Percentiles rank a stretch among this genome's conserved stretches.
Conservation (phyloP, 2,888 invertebrate genomes). For the Lathronympha strigana region DNA sequence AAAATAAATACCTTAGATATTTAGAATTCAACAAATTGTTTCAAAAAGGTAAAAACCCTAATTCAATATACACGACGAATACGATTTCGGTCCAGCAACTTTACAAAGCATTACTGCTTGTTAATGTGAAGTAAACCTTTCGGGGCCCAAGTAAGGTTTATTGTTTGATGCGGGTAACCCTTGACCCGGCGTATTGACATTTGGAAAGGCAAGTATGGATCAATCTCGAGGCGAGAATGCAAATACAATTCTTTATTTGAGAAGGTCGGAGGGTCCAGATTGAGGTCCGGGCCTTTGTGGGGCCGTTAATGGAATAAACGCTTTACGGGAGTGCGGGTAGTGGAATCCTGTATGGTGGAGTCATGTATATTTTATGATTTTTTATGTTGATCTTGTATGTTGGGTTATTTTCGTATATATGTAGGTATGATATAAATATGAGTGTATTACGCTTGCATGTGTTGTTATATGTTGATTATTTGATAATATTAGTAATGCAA, state of each 20-base stretch:
- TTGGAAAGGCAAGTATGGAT: slow-evolving; percentile 65
- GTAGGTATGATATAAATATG: too few species aligned
- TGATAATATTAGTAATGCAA: too few species aligned
- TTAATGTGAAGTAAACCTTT: neutral
- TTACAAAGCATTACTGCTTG: slow-evolving; percentile 13
- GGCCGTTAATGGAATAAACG: slow-evolving; percentile 77
- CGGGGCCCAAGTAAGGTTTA: neutral
- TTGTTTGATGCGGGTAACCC: slow-evolving; percentile 43
- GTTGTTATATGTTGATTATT: too few species aligned
- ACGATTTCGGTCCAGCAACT: slow-evolving; percentile 33
- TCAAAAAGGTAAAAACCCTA: slow-evolving; percentile 34
- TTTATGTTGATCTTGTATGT: slow-evolving; percentile 6
- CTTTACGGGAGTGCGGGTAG: slow-evolving; percentile 35
- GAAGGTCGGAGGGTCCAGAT: slow-evolving; percentile 59
- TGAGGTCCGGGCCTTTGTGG: slow-evolving; percentile 71
- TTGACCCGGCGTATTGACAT: slow-evolving; percentile 69
- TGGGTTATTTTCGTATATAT: too few species aligned
- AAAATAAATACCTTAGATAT: too few species aligned
- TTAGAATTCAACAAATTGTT: slow-evolving; percentile 30
- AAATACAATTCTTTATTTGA: slow-evolving; percentile 73
- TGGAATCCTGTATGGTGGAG: slow-evolving; percentile 21
- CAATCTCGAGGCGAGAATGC: slow-evolving; percentile 70
- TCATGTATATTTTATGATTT: slow-evolving; percentile 15
- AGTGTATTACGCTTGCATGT: too few species aligned
- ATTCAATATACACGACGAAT: slow-evolving; percentile 40